These are phyloP conservation scores for Chymomyza caudatula DNA, from an alignment of 2,888 invertebrate genomes.

Conservation along the genomic window DNA sequence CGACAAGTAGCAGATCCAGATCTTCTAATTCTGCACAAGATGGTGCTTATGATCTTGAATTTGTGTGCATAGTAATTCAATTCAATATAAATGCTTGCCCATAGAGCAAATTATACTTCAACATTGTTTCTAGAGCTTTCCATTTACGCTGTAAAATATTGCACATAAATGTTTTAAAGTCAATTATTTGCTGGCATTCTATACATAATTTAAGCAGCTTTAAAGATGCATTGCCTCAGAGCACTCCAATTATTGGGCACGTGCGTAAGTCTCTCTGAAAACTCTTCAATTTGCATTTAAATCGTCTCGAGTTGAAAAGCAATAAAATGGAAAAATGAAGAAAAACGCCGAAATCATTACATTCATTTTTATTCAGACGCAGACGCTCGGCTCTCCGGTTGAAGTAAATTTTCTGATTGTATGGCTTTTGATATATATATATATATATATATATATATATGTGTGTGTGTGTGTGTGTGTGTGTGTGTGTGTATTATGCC, in stretches of 20 bases:
- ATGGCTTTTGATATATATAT: slow-evolving; percentile 10
- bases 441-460: no score
- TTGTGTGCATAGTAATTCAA: no score
- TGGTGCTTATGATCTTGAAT: no score
- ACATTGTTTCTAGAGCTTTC: no score
- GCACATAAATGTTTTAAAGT: no score
- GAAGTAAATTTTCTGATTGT: slow-evolving; percentile 25
- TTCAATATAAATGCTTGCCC: no score
- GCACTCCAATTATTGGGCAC: slow-evolving; percentile 51
- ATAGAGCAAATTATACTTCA: no score
- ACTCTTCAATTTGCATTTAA: slow-evolving; percentile 54
- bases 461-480: slow-evolving; percentile 13
- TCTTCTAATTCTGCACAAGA: no score
- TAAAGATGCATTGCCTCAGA: neutral
- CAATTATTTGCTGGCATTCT: neutral
- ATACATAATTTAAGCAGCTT: neutral
- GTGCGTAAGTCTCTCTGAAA: slow-evolving; percentile 47
- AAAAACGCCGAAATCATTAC: slow-evolving; percentile 48
- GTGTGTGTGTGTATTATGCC: slow-evolving; percentile 15
- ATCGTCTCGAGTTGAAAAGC: slow-evolving; percentile 34
- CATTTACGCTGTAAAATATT: no score
- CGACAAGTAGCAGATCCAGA: no score
- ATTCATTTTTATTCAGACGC: slow-evolving; percentile 38
- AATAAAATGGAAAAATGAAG: slow-evolving; percentile 9
- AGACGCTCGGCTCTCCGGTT: slow-evolving; percentile 15